A percentile compares a stretch with the other conserved stretches of the same genome.
phyloP scores from a whole-genome alignment of 1,140 invertebrate genomes.

The Pteromalus puparum region DNA sequence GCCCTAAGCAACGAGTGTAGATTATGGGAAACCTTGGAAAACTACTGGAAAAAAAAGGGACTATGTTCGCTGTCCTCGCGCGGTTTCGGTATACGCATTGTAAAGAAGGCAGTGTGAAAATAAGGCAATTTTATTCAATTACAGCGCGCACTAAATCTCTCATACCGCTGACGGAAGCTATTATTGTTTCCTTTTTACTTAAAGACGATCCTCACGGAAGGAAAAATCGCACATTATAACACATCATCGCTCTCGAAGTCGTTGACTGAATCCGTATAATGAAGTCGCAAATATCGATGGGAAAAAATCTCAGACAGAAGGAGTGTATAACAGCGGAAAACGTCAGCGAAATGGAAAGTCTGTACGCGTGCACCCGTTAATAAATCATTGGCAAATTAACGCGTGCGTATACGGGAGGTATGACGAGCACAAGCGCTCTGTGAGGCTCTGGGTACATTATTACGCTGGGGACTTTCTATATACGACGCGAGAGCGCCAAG shows the following conservation, averaged over 20 bases:
- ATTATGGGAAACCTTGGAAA: no score
- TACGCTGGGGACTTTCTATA: constrained; percentile 41
- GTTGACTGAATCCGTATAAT: background rate
- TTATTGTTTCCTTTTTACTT: background rate
- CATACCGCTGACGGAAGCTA: background rate
- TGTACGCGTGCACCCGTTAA: constrained; percentile 10
- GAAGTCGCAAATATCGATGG: background rate
- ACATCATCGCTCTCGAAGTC: background rate
- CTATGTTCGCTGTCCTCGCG: no score
- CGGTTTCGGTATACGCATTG: no score
- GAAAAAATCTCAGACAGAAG: background rate
- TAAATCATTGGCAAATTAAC: constrained; percentile 51
- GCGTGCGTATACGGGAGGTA: constrained; percentile 10
- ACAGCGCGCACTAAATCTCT: background rate
- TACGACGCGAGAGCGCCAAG: background rate
- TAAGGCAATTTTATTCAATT: constrained; percentile 7
- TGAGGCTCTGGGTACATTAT: background rate
- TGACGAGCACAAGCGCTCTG: background rate
- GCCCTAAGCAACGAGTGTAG: background rate
- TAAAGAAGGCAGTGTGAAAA: background rate
- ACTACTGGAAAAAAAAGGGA: no score
- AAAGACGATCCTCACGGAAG: background rate
- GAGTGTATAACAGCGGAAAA: background rate
- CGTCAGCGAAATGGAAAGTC: constrained; percentile 39
- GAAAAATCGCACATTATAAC: background rate